These are phyloP conservation scores for Tetraodon nigroviridis DNA, from an alignment of 2,113 vertebrate genomes.

Conservation along the genomic window DNA sequence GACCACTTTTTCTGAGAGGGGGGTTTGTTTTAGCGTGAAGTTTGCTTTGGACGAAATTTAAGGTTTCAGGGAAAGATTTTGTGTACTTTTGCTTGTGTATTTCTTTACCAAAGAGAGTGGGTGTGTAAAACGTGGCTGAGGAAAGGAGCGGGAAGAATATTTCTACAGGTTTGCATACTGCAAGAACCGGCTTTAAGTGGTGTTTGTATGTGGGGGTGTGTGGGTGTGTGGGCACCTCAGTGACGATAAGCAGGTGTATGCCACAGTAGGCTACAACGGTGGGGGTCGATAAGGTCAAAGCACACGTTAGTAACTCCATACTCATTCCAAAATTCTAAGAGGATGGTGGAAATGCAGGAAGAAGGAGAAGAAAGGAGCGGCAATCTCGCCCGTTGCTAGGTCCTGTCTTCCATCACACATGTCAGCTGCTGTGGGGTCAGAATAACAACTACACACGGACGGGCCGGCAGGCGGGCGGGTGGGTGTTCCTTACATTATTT, in stretches of 20 bases:
- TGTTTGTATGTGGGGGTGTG: constrained; percentile 12
- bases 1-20: constrained; percentile 13
- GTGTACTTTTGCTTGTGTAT: constrained; percentile 7
- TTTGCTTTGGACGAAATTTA: constrained; percentile 26
- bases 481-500: background rate
- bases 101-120: constrained; percentile 11
- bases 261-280: background rate
- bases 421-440: background rate
- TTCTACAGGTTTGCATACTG: constrained; percentile 38
- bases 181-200: constrained; percentile 37
- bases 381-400: background rate
- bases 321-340: too few species aligned
- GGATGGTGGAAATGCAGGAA: too few species aligned
- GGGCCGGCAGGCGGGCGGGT: background rate
- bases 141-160: constrained; percentile 22
- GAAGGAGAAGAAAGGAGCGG: background rate
- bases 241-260: constrained; percentile 49
- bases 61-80: constrained; percentile 15
- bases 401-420: background rate
- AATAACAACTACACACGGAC: background rate
- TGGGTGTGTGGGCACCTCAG: constrained; percentile 14
- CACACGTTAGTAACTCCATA: background rate
- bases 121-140: constrained; percentile 40
- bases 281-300: constrained; percentile 1
- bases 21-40: constrained; percentile 21